Conservation (phyloP, 2,797 vertebrate genomes). For the Gymnodraco acuticeps region DNA sequence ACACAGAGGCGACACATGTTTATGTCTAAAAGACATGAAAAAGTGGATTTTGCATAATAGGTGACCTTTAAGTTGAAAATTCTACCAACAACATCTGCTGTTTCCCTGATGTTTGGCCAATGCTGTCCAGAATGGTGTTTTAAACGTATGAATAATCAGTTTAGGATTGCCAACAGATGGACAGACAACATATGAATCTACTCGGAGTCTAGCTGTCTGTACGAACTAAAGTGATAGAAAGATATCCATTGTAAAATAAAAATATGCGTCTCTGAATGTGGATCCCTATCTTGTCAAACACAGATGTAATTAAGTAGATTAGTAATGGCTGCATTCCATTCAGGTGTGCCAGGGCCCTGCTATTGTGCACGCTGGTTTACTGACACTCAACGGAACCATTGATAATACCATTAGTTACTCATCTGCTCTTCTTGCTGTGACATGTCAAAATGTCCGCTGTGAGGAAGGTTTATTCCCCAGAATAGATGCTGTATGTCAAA, state of each 20-base stretch:
- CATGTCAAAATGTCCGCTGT: slow-evolving; percentile 40
- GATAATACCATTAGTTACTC: slow-evolving; percentile 52
- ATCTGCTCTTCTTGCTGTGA: slow-evolving; percentile 49
- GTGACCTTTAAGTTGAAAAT: neutral
- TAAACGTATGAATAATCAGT: neutral
- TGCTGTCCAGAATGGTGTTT: neutral
- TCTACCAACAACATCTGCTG: neutral
- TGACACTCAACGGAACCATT: slow-evolving; percentile 33
- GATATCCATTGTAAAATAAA: neutral
- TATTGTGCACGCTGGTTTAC: slow-evolving; percentile 47
- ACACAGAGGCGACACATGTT: too few relatives aligned
- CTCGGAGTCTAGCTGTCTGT: neutral
- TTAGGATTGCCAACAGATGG: neutral
- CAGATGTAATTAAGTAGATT: slow-evolving; percentile 26
- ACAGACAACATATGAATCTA: neutral
- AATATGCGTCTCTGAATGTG: neutral
- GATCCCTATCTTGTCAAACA: slow-evolving; percentile 33
- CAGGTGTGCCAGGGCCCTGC: slow-evolving; percentile 25
- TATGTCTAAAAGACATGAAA: too few relatives aligned
- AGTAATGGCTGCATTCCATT: slow-evolving; percentile 36
- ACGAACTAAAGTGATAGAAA: neutral
- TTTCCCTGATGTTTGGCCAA: neutral
- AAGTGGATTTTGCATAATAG: too few relatives aligned
- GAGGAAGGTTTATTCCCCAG: slow-evolving; percentile 31
- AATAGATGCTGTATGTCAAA: slow-evolving; percentile 26